A percentile compares a stretch with the other conserved stretches of the same genome.
These are phyloP conservation scores for Nymphalis c-album DNA, from an alignment of 2,888 invertebrate species.

Conservation along the genomic window DNA sequence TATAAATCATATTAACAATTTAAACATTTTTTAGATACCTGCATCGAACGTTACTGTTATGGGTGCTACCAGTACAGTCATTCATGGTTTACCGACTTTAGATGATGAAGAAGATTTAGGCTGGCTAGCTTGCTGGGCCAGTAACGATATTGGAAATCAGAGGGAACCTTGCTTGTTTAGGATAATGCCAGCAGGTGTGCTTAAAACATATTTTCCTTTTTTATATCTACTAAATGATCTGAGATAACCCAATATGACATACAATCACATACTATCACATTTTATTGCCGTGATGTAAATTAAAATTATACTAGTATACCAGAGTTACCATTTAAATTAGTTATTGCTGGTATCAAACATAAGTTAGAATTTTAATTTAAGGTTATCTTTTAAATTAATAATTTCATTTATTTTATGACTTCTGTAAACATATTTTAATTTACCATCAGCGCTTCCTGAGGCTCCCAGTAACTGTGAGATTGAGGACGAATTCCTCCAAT, in stretches of 20 bases:
- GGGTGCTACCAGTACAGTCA: constrained; percentile 81
- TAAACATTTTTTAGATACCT: constrained; percentile 64
- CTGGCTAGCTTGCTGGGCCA: constrained; percentile 93
- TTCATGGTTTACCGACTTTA: constrained; percentile 80
- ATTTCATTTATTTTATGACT: too few relatives aligned
- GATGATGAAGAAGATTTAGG: constrained; percentile 85
- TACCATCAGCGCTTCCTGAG: constrained; percentile 85
- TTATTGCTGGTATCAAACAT: too few relatives aligned
- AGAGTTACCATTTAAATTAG: too few relatives aligned
- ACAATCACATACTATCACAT: too few relatives aligned
- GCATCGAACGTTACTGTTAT: constrained; percentile 76
- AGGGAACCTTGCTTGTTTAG: constrained; percentile 90
- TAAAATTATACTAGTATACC: too few relatives aligned
- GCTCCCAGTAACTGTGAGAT: constrained; percentile 88
- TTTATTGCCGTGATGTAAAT: too few relatives aligned
- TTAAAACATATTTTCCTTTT: background rate
- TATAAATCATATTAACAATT: background rate
- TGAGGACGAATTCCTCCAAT: constrained; percentile 86
- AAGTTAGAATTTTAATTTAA: too few relatives aligned
- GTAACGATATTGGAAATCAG: constrained; percentile 91
- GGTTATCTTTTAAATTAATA: too few relatives aligned
- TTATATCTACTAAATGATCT: background rate
- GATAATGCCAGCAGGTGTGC: constrained; percentile 89
- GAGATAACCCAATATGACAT: too few relatives aligned
- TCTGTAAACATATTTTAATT: too few relatives aligned